Base-by-base conservation (phyloP, 2,113 vertebrate genomes). In the Anas platyrhynchos region DNA sequence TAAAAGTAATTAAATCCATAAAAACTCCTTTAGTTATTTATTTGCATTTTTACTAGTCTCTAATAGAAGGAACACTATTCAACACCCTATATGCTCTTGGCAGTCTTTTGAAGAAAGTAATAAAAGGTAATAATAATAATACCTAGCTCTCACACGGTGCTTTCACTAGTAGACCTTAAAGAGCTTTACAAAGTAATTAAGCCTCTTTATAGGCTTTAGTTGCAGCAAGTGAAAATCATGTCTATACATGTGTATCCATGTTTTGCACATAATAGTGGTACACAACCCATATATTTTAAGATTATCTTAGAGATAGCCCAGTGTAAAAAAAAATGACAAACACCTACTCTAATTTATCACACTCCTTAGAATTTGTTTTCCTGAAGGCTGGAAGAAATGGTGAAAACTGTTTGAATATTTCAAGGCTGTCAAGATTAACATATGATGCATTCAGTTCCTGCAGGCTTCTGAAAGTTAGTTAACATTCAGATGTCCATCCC, bases 1-100 rank as follows among this genome's bases (percentile, higher is more conserved):
- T 90, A 61, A 83, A 89, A 79, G 80, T 83, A 80, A 91, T 73
- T 87, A 91, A 95, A 87, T 13, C 72, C 36, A 83, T 73, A 79
- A 65, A 95, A 73, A 80, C 23, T 44, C 29, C 21, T 80, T 86
- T 13, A 75, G 81, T 69, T 89, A 80, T 43, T 92, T 94, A 86
- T 86, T 79, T 93, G 72, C 16, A 36, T 88, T 78, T 94, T 93
- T 93, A 91, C 71, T 83, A 55, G 54, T 58, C 59, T 94, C 63
- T 44, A 77, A 61, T 62, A 66, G 15, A 68, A 86, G 66, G 58
- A 80, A 58, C 34, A 83, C 15, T 15, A 62, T 83, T 81, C n/a
- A 72, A 67, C 18, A 77, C 4, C 27, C n/a, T 43, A 36, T 7
- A 23, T 77, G 62, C 50, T 50, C 44, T 58, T 85, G 31, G 36